Base-by-base conservation (phyloP, 2,113 vertebrate genomes). In the Terrapene triunguis region DNA sequence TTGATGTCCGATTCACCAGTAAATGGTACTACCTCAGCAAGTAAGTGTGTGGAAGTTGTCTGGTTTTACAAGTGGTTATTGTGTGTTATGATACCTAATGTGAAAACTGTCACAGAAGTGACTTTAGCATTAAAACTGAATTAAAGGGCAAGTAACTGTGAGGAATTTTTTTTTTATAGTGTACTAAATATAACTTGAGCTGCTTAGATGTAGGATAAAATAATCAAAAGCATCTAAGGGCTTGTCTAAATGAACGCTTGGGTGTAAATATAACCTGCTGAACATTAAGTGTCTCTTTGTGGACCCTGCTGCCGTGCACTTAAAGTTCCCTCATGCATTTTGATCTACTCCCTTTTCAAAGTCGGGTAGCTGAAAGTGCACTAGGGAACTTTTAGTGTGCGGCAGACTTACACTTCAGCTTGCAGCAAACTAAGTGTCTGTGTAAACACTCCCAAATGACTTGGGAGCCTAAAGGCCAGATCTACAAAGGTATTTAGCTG, bases 1-100 rank as follows among this genome's bases (percentile, higher is more conserved):
- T 96, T 99, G 88, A 96, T 95, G 29, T 98, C 96, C 59, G 98
- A 99, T 85, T 98, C 98, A 1, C 97, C 99, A 50, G 47, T 98
- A 50, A 98, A 97, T 83, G 97, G 97, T 91, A 97, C 98, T 93
- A 98, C 97, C 84, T 93, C 96, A 95, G 51, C 96, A 93, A 96
- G 98, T 99, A 97, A 97, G 98, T 97, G 50, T 48, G 50, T 92
- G 1, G 51, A 85, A 82, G 54, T 90, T 59, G 25, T 65, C 3
- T 38, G 29, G 14, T 82, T 84, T 24, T 82, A 42, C 42, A 59
- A 0, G 0, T 48, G 8, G 10, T 47, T n/a, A 38, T 38, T n/a
- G 42, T 48, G 87, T 42, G 27, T 78, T 91, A 38, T 35, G 38
- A 94, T 27, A 16, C 44, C 25, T 51, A 32, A 21, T 19, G 2